phyloP scores from a whole-genome alignment of 1,140 invertebrate species.

The Drosophila orosa region DNA sequence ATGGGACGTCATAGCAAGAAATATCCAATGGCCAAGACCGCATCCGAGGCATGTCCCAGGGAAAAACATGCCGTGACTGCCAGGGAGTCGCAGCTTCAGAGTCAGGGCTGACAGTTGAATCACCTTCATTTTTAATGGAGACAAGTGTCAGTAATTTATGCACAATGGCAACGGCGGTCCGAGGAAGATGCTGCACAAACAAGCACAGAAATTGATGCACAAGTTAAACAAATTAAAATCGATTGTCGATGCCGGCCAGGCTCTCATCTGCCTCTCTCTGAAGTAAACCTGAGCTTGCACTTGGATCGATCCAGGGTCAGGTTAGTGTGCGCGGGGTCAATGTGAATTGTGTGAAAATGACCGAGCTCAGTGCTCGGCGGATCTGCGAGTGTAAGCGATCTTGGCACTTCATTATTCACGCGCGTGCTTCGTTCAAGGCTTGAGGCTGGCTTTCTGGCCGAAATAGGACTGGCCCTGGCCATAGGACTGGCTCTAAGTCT shows the following conservation, averaged over 20 bases:
- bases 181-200: slow-evolving; percentile 51
- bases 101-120: slow-evolving; percentile 74
- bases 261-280: slow-evolving; percentile 10
- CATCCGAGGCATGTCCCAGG: slow-evolving; percentile 58
- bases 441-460: slow-evolving; percentile 28
- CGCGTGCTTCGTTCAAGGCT: slow-evolving; percentile 78
- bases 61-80: slow-evolving; percentile 73
- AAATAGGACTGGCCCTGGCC: slow-evolving; percentile 27
- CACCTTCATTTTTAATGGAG: slow-evolving; percentile 83
- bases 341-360: slow-evolving; percentile 81
- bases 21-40: slow-evolving; percentile 30
- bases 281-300: slow-evolving; percentile 59
- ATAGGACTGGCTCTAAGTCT: slow-evolving; percentile 26
- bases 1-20: slow-evolving; percentile 66
- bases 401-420: slow-evolving; percentile 84
- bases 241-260: slow-evolving; percentile 60
- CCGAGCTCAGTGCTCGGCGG: slow-evolving; percentile 17
- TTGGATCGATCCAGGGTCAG: slow-evolving; percentile 66
- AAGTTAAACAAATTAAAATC: slow-evolving; percentile 83
- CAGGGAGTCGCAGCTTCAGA: slow-evolving; percentile 45
- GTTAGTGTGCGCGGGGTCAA: slow-evolving; percentile 69
- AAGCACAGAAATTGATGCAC: slow-evolving; percentile 79
- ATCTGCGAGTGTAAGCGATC: slow-evolving; percentile 73
- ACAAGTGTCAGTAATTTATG: slow-evolving; percentile 84
- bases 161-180: slow-evolving; percentile 50